phyloP scores from a whole-genome alignment of 2,797 vertebrate genomes.

The Gorsachius magnificus region DNA sequence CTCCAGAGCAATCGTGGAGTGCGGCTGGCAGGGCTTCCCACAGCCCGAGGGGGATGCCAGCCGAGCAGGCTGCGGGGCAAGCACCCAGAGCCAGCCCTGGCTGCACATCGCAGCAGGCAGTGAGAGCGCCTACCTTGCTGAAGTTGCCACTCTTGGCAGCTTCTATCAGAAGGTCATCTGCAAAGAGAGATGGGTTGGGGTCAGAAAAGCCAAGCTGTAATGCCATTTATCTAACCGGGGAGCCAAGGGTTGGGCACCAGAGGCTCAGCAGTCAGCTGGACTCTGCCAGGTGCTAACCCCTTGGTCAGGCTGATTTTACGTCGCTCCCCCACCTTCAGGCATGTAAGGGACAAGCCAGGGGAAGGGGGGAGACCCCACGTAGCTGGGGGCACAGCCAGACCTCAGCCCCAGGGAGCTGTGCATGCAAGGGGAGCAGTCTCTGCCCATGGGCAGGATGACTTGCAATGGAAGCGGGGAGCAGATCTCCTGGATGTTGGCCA shows the following conservation, averaged over 20 bases:
- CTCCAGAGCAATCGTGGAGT: not conserved
- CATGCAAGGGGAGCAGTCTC: not conserved
- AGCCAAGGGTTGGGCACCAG: not conserved
- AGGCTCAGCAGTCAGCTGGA: not conserved
- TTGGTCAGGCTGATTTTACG: not conserved
- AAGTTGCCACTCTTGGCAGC: conserved; percentile 87
- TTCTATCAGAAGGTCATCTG: conserved; percentile 82
- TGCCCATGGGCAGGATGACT: not conserved
- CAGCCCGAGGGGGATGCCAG: not conserved
- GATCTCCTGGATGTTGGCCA: not conserved
- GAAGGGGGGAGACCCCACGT: not conserved
- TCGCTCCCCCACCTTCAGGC: not conserved
- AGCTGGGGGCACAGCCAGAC: not conserved
- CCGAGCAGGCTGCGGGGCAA: not conserved
- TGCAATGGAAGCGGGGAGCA: not conserved
- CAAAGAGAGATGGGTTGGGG: conserved; percentile 38
- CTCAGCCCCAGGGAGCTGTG: not conserved
- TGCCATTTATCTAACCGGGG: not conserved
- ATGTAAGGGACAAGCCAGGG: not conserved
- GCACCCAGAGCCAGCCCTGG: not conserved
- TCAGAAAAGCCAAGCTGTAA: conserved; percentile 4
- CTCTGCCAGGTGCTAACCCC: not conserved
- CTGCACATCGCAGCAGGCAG: not conserved
- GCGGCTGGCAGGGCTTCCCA: not conserved
- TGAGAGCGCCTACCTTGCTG: conserved; percentile 77